Percentiles rank a stretch among this genome's conserved stretches.
Evolutionary conservation across 2,888 invertebrate species (phyloP).

Genomic region (Synergus laeviventris): DNA sequence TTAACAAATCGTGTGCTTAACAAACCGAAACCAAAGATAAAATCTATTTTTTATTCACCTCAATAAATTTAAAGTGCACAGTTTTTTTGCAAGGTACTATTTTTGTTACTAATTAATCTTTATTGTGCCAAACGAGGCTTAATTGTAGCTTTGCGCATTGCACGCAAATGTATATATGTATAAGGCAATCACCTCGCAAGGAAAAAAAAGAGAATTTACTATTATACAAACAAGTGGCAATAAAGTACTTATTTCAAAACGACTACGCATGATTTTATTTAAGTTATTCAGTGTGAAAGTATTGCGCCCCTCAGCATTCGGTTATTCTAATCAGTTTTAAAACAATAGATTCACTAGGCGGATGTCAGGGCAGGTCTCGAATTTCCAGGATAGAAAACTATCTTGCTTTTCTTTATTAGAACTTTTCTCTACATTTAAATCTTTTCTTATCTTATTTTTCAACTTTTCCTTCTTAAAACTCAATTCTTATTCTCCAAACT

Average conservation of each 20-base stretch:
- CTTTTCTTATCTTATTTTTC: neutral
- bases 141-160: neutral
- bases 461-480: neutral
- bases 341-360: constrained; percentile 45
- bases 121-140: neutral
- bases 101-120: neutral
- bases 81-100: neutral
- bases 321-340: constrained; percentile 7
- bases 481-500: neutral
- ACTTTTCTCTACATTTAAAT: neutral
- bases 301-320: constrained; percentile 30
- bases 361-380: constrained; percentile 67
- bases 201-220: constrained; percentile 51
- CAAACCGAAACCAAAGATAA: constrained; percentile 12
- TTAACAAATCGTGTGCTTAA: neutral
- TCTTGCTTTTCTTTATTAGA: constrained; percentile 1
- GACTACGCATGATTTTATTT: constrained; percentile 54
- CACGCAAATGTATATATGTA: constrained; percentile 14
- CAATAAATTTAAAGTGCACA: neutral
- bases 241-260: constrained; percentile 66
- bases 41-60: neutral
- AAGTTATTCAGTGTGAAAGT: constrained; percentile 4
- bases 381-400: neutral
- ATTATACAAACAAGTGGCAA: constrained; percentile 64
- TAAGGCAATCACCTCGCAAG: constrained; percentile 18